These are phyloP conservation scores for Chionoecetes opilio DNA, from an alignment of 1,140 invertebrate genomes.

Conservation along the genomic window DNA sequence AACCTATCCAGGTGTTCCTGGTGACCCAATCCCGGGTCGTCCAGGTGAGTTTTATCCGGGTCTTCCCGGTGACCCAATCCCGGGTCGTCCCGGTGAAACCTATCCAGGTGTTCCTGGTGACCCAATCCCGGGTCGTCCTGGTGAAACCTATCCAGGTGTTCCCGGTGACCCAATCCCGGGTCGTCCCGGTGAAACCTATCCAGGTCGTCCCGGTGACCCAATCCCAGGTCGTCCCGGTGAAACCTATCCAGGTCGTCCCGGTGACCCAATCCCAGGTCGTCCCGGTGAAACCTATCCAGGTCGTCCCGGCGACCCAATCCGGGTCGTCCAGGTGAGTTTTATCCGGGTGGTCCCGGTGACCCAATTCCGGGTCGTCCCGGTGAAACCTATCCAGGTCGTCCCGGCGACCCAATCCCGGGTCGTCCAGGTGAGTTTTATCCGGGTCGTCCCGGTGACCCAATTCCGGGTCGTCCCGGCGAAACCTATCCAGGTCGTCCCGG, in stretches of 20 bases:
- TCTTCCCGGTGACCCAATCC: conserved; percentile 23
- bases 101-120: conserved; percentile 64
- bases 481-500: conserved; percentile 40
- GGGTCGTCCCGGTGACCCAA: conserved; percentile 56
- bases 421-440: neutral
- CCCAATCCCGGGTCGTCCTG: neutral
- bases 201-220: conserved; percentile 50
- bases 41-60: no score
- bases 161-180: conserved; percentile 35
- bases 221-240: neutral
- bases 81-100: neutral
- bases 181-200: neutral
- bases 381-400: neutral
- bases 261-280: neutral
- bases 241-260: conserved; percentile 57
- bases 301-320: conserved; percentile 37
- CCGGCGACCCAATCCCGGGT: neutral
- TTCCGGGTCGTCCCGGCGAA: conserved; percentile 50
- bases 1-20: no score
- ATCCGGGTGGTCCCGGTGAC: conserved; percentile 43
- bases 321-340: conserved; percentile 51
- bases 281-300: conserved; percentile 20
- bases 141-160: conserved; percentile 48
- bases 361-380: conserved; percentile 14
- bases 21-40: conserved; percentile 2